phyloP scores from a whole-genome alignment of 1,140 invertebrate species.

The Leptinotarsa undecemlineata region DNA sequence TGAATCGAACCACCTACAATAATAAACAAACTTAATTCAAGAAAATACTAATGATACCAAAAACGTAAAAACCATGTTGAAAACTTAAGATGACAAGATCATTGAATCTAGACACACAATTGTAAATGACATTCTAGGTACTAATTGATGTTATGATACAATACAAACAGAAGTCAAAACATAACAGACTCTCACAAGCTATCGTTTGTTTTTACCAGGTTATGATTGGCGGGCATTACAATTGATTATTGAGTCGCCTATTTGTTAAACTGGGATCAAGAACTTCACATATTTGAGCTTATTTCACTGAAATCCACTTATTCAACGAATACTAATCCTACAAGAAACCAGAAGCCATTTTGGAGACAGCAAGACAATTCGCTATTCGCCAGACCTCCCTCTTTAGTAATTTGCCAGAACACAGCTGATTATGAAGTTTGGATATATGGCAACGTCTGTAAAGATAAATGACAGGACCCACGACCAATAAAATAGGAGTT shows the following conservation, averaged over 20 bases:
- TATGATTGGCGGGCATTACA: neutral
- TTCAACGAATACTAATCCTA: neutral
- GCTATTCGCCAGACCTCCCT: neutral
- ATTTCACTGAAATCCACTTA: neutral
- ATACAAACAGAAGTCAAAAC: conserved; percentile 4
- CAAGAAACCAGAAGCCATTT: neutral
- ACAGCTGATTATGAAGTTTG: conserved; percentile 3
- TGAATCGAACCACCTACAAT: neutral
- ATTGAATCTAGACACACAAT: no score
- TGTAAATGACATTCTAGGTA: neutral
- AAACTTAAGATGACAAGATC: no score
- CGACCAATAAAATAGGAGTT: no score
- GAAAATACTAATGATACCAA: no score
- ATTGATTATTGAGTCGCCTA: no score
- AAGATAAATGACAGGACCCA: no score
- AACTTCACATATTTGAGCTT: neutral
- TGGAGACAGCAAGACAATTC: neutral
- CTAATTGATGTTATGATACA: neutral
- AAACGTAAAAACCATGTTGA: no score
- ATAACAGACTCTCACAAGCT: neutral
- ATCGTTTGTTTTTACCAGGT: neutral
- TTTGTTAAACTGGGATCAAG: no score
- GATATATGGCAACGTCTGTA: neutral
- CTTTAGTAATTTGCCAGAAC: neutral
- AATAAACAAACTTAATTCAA: neutral